A percentile compares a stretch with the other conserved stretches of the same genome.
Evolutionary conservation across 2,113 vertebrate genomes (phyloP).

Genomic region (Trogon surrucura): DNA sequence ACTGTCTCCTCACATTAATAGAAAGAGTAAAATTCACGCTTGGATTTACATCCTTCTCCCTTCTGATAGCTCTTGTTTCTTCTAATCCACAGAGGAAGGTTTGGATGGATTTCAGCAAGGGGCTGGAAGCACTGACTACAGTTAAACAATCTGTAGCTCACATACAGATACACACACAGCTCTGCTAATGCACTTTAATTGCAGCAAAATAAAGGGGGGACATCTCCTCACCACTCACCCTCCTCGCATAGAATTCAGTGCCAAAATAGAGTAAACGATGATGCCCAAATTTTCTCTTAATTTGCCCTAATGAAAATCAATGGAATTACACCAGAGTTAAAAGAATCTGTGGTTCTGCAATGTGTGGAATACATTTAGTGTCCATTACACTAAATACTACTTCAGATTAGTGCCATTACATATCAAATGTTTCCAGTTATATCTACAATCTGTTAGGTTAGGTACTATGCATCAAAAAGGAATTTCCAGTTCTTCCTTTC

Average conservation of each 20-base stretch:
- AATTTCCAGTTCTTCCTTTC: background rate
- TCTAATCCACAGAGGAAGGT: background rate
- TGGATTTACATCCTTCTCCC: slow-evolving; percentile 15
- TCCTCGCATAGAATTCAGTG: background rate
- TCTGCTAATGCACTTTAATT: background rate
- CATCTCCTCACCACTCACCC: background rate
- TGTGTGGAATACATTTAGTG: background rate
- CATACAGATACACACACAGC: background rate
- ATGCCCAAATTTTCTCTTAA: background rate
- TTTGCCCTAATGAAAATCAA: background rate
- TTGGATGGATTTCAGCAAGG: slow-evolving; percentile 30
- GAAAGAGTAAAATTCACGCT: slow-evolving; percentile 42
- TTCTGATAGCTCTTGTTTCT: slow-evolving; percentile 7
- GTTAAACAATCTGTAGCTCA: background rate
- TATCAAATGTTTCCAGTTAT: background rate
- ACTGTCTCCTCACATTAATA: slow-evolving; percentile 58
- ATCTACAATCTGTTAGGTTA: background rate
- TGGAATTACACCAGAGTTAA: background rate
- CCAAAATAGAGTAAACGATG: background rate
- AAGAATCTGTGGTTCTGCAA: background rate
- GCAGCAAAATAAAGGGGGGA: background rate
- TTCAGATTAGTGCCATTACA: background rate
- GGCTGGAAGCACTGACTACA: background rate
- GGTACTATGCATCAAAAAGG: background rate
- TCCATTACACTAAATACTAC: background rate